Percentiles rank a stretch among this genome's conserved stretches.
Conservation (phyloP, 2,888 invertebrate genomes). For the Achlya flavicornis region DNA sequence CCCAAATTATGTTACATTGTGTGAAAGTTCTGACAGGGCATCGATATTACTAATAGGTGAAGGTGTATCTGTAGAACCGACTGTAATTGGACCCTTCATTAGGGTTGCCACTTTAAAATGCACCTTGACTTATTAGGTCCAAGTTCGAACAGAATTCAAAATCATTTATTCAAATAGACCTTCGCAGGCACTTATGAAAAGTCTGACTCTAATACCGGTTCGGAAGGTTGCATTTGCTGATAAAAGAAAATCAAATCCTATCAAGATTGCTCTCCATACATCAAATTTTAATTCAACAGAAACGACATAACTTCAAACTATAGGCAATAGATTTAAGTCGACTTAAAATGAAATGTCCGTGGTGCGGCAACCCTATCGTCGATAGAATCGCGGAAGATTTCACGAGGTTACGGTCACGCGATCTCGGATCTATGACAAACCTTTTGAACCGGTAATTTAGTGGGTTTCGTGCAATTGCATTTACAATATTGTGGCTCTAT, state of each 20-base stretch:
- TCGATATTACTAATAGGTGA: not conserved
- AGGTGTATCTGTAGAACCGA: not conserved
- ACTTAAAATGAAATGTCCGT: no score
- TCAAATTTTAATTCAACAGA: no score
- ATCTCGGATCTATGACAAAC: slow-evolving; percentile 17
- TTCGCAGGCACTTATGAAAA: no score
- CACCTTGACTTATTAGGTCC: no score
- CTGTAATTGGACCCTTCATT: slow-evolving; percentile 2
- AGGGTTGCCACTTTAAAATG: not conserved
- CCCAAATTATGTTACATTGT: slow-evolving; percentile 9
- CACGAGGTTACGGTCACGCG: slow-evolving; percentile 23
- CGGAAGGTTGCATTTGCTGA: no score
- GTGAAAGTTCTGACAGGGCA: slow-evolving; percentile 4
- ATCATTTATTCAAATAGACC: no score
- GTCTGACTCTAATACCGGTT: no score
- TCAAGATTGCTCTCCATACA: no score
- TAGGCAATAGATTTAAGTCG: no score
- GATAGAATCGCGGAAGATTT: slow-evolving; percentile 20
- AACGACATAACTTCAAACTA: no score
- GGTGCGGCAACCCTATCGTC: slow-evolving; percentile 23
- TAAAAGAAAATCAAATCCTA: no score
- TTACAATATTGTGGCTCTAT: not conserved
- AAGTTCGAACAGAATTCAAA: no score
- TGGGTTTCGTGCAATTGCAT: slow-evolving; percentile 5
- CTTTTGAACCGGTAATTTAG: slow-evolving; percentile 9